Conservation (phyloP, 2,888 invertebrate species). For the Deroplatys truncata region DNA sequence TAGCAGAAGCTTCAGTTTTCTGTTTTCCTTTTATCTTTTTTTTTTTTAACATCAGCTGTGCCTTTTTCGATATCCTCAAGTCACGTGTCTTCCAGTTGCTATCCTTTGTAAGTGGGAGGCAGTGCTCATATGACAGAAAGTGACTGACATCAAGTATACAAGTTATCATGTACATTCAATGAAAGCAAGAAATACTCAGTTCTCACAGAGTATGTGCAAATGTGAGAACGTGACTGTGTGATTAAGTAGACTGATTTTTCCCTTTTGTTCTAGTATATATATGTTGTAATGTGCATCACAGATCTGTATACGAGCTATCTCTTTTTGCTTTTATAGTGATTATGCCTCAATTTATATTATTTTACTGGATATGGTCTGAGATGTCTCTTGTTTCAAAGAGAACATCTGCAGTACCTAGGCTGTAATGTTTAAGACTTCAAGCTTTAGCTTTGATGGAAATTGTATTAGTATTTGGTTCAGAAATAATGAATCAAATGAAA, state of each 20-base stretch:
- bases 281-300: not conserved
- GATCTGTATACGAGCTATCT: not conserved
- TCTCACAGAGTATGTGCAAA: not conserved
- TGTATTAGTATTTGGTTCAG: not conserved
- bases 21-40: not conserved
- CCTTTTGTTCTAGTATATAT: not conserved
- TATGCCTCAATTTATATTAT: not conserved
- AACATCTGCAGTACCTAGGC: not conserved
- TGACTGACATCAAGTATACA: not conserved
- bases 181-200: not conserved
- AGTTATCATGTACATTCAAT: not conserved
- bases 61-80: slow-evolving; percentile 6
- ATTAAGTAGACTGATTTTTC: slow-evolving; percentile 4
- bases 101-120: not conserved
- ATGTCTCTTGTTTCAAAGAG: not conserved
- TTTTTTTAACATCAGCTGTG: not conserved
- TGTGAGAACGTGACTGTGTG: not conserved
- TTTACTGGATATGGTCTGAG: not conserved
- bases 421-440: not conserved
- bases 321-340: not conserved
- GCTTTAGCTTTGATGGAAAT: not conserved
- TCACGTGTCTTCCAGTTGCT: slow-evolving; percentile 5
- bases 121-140: not conserved
- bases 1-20: not conserved
- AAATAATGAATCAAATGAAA: not conserved